These are phyloP conservation scores for Cranoglanis bouderius DNA, from an alignment of 2,113 vertebrate genomes.

Conservation along the genomic window DNA sequence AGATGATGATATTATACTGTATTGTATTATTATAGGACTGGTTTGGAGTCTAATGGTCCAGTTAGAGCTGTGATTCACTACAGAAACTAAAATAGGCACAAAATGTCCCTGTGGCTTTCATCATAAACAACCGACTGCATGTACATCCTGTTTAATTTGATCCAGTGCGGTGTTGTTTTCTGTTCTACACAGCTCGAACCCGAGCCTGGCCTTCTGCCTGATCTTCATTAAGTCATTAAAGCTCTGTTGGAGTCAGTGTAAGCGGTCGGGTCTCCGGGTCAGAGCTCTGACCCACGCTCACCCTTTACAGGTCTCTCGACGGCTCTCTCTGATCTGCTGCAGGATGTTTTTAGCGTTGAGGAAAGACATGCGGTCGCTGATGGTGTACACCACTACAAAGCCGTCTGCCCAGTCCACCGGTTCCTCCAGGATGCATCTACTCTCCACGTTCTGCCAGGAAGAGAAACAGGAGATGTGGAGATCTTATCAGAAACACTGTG, in stretches of 20 bases:
- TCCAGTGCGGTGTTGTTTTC: not conserved
- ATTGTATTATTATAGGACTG: not conserved
- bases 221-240: constrained; percentile 60
- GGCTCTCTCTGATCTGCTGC: constrained; percentile 70
- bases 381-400: constrained; percentile 78
- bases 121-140: not conserved
- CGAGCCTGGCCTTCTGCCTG: constrained; percentile 34
- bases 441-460: constrained; percentile 64
- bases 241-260: constrained; percentile 33
- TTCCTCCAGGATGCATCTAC: constrained; percentile 70
- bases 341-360: constrained; percentile 72
- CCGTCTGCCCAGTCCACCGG: constrained; percentile 76
- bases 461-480: constrained; percentile 10
- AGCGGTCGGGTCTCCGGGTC: constrained; percentile 40
- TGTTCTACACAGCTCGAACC: constrained; percentile 28
- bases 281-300: constrained; percentile 55
- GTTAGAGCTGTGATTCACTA: constrained; percentile 20
- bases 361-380: constrained; percentile 74
- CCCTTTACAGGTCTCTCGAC: constrained; percentile 71
- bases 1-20: not conserved
- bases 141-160: not conserved
- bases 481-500: constrained; percentile 30
- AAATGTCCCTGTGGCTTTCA: not conserved
- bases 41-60: not conserved
- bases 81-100: not conserved